A percentile compares a stretch with the other conserved stretches of the same genome.
phyloP scores from a whole-genome alignment of 1,140 invertebrate species.

The Mya arenaria region DNA sequence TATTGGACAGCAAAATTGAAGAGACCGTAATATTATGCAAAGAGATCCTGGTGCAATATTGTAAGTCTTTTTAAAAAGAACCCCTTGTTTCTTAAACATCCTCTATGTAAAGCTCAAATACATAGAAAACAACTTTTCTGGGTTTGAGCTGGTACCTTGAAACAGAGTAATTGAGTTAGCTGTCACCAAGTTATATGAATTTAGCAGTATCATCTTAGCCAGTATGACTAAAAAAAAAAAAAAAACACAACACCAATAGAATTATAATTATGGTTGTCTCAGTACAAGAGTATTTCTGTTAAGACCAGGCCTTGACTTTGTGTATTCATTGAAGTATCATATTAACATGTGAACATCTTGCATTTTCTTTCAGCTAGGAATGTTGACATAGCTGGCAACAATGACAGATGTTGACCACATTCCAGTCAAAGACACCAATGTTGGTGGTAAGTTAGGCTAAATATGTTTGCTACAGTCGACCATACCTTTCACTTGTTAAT shows the following conservation, averaged over 20 bases:
- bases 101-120: too few relatives aligned
- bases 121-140: too few relatives aligned
- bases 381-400: not conserved
- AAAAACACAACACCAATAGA: not conserved
- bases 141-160: too few relatives aligned
- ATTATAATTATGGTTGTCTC: not conserved
- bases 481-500: too few relatives aligned
- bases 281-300: not conserved
- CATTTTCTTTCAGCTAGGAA: not conserved
- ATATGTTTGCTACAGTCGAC: not conserved
- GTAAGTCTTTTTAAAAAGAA: too few relatives aligned
- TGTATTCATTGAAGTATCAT: not conserved
- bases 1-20: too few relatives aligned
- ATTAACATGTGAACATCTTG: not conserved
- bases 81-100: too few relatives aligned
- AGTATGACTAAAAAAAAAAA: not conserved
- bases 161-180: too few relatives aligned
- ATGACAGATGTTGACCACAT: slow-evolving; percentile 53
- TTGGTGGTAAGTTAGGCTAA: slow-evolving; percentile 44
- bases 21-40: too few relatives aligned
- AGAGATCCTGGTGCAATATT: too few relatives aligned
- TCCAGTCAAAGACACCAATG: slow-evolving; percentile 56
- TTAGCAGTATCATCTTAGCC: not conserved
- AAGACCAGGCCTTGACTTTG: not conserved
- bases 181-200: not conserved